Base-by-base conservation (phyloP, 2,888 invertebrate species). In the Lasioglossum calceatum region DNA sequence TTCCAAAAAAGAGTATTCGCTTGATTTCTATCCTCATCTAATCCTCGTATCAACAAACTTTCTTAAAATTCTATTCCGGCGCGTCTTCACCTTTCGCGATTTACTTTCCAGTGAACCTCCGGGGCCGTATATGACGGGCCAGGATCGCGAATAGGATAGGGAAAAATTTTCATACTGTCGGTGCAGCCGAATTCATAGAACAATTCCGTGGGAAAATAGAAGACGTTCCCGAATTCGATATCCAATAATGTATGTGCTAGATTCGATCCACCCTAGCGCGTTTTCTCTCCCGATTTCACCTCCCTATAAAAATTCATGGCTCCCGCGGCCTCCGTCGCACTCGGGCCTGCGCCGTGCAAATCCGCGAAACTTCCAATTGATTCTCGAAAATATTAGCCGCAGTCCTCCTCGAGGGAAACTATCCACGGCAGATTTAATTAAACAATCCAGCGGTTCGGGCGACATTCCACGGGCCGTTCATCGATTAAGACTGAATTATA, bases 401-500 rank as follows among this genome's bases (percentile, higher is more conserved):
- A 36, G 23, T 73, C 47, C 76, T 81, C 32, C 82, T 72, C 72
- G 42, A 23, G 81, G 82, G 80, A 58, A 42, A 32, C 32, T n/a
- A 58, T 12, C 58, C 10, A 7, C 77, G 32, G 36, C 58, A 75
- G 81, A 88, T 88, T 86, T 82, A 84, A 86, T 86, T 84, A 89
- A 89, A 89, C 88, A 81, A 89, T 88, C 81, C 87, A 39, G n/a
- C 44, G 44, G 77, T 64, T 42, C 64, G 8, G 64, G 19, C 64
- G 64, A 32, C 64, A 64, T 32, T 73, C 27, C 81, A 70, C 77
- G 79, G 14, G 50, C 71, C 61, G 77, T 12, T 47, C 71, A 87
- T 91, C 84, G 90, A 89, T 91, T 91, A 89, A 88, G 87, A 81
- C 75, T 83, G 81, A 91, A 89, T 91, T 88, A 85, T 85, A 82